phyloP scores from a whole-genome alignment of 2,113 vertebrate species.

The Thalassarche chlororhynchos region DNA sequence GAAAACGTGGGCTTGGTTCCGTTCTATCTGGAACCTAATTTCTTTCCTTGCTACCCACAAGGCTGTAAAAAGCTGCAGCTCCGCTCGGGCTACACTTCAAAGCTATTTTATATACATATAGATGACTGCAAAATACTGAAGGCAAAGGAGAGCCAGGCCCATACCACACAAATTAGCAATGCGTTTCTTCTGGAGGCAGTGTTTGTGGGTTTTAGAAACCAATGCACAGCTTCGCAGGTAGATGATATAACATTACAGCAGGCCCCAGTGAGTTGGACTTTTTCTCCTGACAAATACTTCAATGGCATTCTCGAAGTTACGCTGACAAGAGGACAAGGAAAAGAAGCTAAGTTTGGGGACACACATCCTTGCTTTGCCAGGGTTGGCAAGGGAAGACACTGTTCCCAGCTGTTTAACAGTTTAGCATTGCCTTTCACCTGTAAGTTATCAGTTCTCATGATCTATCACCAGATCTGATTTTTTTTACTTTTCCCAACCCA shows the following conservation, averaged over 20 bases:
- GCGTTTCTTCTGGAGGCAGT: not conserved
- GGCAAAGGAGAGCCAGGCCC: not conserved
- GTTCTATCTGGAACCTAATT: not conserved
- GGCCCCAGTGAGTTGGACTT: not conserved
- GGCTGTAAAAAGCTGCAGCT: not conserved
- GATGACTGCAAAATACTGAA: not conserved
- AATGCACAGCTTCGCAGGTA: not conserved
- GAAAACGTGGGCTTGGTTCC: not conserved
- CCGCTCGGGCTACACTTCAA: not conserved
- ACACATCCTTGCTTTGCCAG: not conserved
- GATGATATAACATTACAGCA: not conserved
- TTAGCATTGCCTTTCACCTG: not conserved
- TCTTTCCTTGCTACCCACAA: not conserved
- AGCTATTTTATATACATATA: not conserved
- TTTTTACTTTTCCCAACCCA: not conserved
- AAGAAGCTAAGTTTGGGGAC: not conserved
- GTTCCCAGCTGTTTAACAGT: not conserved
- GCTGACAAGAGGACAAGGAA: not conserved
- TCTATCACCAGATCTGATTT: not conserved
- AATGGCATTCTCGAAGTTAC: not conserved
- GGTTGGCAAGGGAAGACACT: not conserved
- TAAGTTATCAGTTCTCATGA: not conserved
- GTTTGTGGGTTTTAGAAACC: not conserved
- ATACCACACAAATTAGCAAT: not conserved
- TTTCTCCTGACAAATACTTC: conserved; percentile 4